phyloP scores from a whole-genome alignment of 2,797 vertebrate genomes.

The Periophthalmus magnuspinnatus region DNA sequence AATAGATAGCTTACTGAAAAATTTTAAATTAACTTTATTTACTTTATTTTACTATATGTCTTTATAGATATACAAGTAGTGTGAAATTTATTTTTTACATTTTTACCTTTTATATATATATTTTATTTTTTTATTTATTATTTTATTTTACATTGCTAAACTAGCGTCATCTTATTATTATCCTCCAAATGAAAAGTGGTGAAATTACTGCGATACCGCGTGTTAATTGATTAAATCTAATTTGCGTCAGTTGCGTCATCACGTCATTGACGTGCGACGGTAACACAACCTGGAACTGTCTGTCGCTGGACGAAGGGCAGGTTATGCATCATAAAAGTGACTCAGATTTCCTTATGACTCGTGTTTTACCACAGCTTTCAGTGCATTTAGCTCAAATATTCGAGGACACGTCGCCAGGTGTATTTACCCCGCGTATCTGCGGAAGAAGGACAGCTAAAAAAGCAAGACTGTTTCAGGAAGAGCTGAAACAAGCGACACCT shows the following conservation, averaged over 20 bases:
- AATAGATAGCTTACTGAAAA: no score
- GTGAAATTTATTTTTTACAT: no score
- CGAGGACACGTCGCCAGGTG: background rate
- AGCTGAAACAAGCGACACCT: background rate
- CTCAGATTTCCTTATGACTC: background rate
- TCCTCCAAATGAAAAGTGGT: background rate
- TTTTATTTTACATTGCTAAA: no score
- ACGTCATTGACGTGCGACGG: constrained; percentile 58
- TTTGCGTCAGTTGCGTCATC: background rate
- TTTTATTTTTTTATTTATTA: no score
- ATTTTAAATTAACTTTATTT: no score
- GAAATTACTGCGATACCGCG: background rate
- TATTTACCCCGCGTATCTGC: background rate
- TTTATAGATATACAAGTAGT: no score
- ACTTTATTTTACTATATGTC: no score
- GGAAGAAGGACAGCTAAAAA: background rate
- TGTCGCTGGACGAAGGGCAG: constrained; percentile 48
- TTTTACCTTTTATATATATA: no score
- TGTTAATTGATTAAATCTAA: background rate
- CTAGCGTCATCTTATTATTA: background rate
- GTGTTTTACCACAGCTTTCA: rapidly evolving
- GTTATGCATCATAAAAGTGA: background rate
- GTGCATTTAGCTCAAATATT: background rate
- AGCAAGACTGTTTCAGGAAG: background rate
- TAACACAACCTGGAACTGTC: background rate